A percentile compares a stretch with the other conserved stretches of the same genome.
Conservation (phyloP, 2,888 invertebrate genomes). For the Limnephilus rhombicus region DNA sequence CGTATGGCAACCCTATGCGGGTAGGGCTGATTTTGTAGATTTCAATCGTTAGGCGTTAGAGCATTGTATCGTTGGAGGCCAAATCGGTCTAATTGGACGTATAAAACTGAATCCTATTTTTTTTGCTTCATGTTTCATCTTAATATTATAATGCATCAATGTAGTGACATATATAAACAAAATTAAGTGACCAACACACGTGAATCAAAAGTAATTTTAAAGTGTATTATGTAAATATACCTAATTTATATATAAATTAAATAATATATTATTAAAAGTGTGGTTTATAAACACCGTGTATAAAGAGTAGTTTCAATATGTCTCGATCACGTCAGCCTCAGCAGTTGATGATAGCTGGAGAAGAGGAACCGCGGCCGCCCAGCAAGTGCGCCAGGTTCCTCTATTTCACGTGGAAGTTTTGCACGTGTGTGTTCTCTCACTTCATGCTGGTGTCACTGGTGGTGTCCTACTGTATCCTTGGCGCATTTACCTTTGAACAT, state of each 20-base stretch:
- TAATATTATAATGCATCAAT: too few relatives aligned
- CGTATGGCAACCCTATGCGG: too few relatives aligned
- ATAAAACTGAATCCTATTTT: too few relatives aligned
- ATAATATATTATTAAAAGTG: background rate
- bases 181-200: too few relatives aligned
- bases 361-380: constrained; percentile 70
- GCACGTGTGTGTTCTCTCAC: constrained; percentile 92
- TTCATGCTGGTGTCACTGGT: constrained; percentile 92
- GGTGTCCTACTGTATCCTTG: constrained; percentile 92
- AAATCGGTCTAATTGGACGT: too few relatives aligned
- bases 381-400: constrained; percentile 78
- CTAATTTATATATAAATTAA: background rate
- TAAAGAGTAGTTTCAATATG: constrained; percentile 47
- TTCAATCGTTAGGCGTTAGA: too few relatives aligned
- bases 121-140: too few relatives aligned
- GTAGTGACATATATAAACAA: too few relatives aligned
- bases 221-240: background rate
- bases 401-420: constrained; percentile 87
- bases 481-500: constrained; percentile 89
- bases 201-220: background rate
- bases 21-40: too few relatives aligned
- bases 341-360: constrained; percentile 63
- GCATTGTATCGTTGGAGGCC: too few relatives aligned
- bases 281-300: background rate
- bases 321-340: constrained; percentile 60